These are phyloP conservation scores for Heterotilapia buettikoferi DNA, from an alignment of 2,113 vertebrate genomes.

Conservation along the genomic window DNA sequence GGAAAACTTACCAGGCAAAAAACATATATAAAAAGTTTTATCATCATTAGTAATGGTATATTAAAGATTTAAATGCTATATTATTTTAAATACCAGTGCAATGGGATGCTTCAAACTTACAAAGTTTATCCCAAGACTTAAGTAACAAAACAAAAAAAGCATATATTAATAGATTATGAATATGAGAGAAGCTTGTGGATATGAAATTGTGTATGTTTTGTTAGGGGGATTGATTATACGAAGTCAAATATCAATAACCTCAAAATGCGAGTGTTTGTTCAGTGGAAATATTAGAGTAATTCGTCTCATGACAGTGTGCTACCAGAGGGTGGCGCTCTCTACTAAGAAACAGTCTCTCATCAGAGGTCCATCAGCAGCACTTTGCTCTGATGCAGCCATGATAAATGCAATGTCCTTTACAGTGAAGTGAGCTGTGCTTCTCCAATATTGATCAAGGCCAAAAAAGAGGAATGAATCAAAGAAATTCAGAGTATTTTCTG, in stretches of 20 bases:
- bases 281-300: background rate
- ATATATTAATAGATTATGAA: background rate
- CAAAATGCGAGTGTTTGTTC: background rate
- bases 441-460: conserved; percentile 64
- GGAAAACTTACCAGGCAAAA: background rate
- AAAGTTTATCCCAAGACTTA: background rate
- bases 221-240: background rate
- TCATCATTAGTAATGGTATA: background rate
- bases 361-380: background rate
- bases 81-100: background rate
- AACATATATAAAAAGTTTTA: background rate
- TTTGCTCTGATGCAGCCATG: conserved; percentile 27
- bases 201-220: background rate
- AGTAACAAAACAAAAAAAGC: background rate
- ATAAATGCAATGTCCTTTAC: conserved; percentile 26
- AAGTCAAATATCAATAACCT: background rate
- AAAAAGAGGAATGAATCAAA: background rate
- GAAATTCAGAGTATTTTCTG: conserved; percentile 39
- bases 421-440: conserved; percentile 38
- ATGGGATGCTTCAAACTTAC: background rate
- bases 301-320: fast-evolving
- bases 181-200: background rate
- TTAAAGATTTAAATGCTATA: background rate
- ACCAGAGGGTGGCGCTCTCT: conserved; percentile 68
- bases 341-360: conserved; percentile 38